Conservation (phyloP, 2,888 invertebrate genomes). For the Rhamphomyia laevipes region DNA sequence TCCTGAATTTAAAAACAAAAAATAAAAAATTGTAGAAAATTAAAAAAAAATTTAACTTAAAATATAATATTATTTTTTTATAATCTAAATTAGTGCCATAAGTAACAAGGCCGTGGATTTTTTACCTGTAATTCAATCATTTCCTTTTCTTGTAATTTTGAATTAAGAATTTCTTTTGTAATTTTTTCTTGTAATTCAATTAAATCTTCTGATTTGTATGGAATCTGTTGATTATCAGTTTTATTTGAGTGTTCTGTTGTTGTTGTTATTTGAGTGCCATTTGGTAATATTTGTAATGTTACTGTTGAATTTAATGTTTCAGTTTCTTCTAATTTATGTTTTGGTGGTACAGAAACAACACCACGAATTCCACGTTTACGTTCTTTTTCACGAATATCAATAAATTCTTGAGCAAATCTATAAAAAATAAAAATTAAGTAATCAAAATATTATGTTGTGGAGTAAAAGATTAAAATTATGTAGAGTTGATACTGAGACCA, state of each 20-base stretch:
- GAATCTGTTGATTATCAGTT: neutral
- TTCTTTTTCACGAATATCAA: constrained; percentile 87
- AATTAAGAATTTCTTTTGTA: constrained; percentile 37
- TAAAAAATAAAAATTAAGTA: constrained; percentile 18
- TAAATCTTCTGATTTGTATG: constrained; percentile 33
- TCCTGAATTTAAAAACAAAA: constrained; percentile 22
- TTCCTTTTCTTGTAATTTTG: constrained; percentile 36
- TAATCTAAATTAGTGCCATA: no score
- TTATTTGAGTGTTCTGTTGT: constrained; percentile 4
- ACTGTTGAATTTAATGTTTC: constrained; percentile 11
- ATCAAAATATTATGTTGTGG: constrained; percentile 9
- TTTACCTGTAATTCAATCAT: constrained; percentile 37
- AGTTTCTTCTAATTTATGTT: constrained; percentile 17
- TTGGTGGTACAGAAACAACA: constrained; percentile 29
- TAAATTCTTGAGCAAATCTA: constrained; percentile 88
- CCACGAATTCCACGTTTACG: constrained; percentile 71
- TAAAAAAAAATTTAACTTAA: neutral
- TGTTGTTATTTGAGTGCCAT: constrained; percentile 11
- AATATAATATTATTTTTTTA: no score
- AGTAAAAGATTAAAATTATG: no score
- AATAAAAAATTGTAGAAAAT: neutral
- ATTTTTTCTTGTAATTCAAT: constrained; percentile 37
- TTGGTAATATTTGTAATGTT: constrained; percentile 10
- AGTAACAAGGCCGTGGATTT: no score
- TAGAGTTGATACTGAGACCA: no score